Percentiles rank a stretch among this genome's conserved stretches.
These are phyloP conservation scores for Nothobranchius kuhntae DNA, from an alignment of 2,113 vertebrate genomes.

Conservation along the genomic window DNA sequence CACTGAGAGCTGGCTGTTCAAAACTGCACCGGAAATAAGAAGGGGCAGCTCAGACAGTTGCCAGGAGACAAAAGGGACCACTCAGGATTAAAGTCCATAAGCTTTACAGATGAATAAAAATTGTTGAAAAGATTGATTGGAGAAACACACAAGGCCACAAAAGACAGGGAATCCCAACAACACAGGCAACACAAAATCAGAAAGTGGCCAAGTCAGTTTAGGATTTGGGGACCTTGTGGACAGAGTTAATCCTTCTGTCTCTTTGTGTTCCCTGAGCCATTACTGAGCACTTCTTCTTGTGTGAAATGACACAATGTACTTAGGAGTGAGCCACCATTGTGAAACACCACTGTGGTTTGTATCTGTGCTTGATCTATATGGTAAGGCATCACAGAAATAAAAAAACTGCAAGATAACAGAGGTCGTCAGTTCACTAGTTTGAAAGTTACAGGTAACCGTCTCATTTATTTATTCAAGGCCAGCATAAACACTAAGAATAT, in stretches of 20 bases:
- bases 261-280: not conserved
- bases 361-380: not conserved
- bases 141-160: slow-evolving; percentile 37
- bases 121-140: slow-evolving; percentile 48
- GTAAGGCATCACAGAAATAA: not conserved
- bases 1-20: slow-evolving; percentile 36
- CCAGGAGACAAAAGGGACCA: slow-evolving; percentile 34
- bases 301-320: not conserved
- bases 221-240: not conserved
- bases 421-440: not conserved
- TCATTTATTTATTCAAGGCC: too few relatives aligned
- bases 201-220: slow-evolving; percentile 7
- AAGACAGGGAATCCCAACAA: slow-evolving; percentile 33
- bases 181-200: slow-evolving; percentile 18
- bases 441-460: too few relatives aligned
- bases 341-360: not conserved
- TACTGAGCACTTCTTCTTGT: not conserved
- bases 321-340: not conserved
- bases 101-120: slow-evolving; percentile 26
- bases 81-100: slow-evolving; percentile 35
- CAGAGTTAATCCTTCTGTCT: not conserved
- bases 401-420: not conserved
- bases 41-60: slow-evolving; percentile 33
- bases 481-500: too few relatives aligned
- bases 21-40: slow-evolving; percentile 25